These are phyloP conservation scores for Archocentrus centrarchus DNA, from an alignment of 2,113 vertebrate species.

Conservation along the genomic window DNA sequence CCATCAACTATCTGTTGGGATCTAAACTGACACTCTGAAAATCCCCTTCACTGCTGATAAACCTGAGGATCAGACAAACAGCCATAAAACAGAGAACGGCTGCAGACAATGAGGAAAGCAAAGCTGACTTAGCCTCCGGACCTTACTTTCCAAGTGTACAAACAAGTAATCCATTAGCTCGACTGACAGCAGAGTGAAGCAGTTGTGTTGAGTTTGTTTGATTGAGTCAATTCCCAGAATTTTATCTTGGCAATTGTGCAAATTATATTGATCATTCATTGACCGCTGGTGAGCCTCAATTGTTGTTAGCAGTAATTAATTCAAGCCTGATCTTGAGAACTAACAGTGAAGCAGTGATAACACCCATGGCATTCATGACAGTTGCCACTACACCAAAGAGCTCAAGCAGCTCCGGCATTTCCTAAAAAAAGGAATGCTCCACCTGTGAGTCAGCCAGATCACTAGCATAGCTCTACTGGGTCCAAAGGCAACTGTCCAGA, in stretches of 20 bases:
- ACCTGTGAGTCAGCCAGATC: constrained; percentile 62
- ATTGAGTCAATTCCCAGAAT: constrained; percentile 59
- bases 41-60: constrained; percentile 56
- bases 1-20: constrained; percentile 26
- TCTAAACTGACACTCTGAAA: constrained; percentile 48
- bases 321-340: not conserved
- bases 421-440: constrained; percentile 62
- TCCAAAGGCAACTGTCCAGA: constrained; percentile 66
- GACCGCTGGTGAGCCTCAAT: constrained; percentile 8
- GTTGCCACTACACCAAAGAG: constrained; percentile 17
- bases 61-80: constrained; percentile 52
- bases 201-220: constrained; percentile 20
- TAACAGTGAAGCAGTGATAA: constrained; percentile 14
- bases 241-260: constrained; percentile 64
- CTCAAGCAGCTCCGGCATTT: constrained; percentile 4
- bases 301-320: constrained; percentile 39
- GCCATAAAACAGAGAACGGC: constrained; percentile 2
- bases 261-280: constrained; percentile 60
- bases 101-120: constrained; percentile 39
- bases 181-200: constrained; percentile 40
- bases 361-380: constrained; percentile 20
- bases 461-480: constrained; percentile 59
- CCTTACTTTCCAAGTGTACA: constrained; percentile 33
- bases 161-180: constrained; percentile 59
- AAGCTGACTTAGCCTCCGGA: constrained; percentile 58